Percentiles rank a stretch among this genome's conserved stretches.
Conservation (phyloP, 2,888 invertebrate species). For the Noctua janthina region DNA sequence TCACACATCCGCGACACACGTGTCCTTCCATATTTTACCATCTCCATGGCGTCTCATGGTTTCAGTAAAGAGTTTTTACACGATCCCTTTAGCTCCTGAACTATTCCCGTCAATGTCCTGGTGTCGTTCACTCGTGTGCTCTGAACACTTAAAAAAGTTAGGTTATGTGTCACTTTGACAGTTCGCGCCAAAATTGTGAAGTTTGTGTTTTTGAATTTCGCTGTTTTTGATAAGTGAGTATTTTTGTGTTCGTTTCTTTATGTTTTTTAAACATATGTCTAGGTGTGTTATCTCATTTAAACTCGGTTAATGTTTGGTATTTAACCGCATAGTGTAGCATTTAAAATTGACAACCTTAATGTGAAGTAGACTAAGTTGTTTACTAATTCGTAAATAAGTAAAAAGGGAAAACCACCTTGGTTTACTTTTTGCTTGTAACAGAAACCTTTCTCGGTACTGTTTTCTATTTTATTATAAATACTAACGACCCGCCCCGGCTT, state of each 20-base stretch:
- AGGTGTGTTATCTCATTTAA: neutral
- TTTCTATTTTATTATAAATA: neutral
- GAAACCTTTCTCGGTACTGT: neutral
- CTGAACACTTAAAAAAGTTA: conserved; percentile 68
- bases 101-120: conserved; percentile 81
- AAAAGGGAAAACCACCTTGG: neutral
- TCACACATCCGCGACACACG: conserved; percentile 17
- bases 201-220: conserved; percentile 63
- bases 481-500: too few species aligned
- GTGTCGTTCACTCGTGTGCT: conserved; percentile 78
- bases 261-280: neutral
- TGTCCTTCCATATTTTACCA: conserved; percentile 42
- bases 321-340: neutral
- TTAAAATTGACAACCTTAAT: neutral
- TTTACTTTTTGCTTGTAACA: neutral
- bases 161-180: conserved; percentile 82
- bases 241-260: conserved; percentile 30
- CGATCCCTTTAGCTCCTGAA: conserved; percentile 80
- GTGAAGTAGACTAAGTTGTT: too few species aligned
- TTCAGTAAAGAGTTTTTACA: conserved; percentile 79
- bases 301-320: neutral
- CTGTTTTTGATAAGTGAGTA: conserved; percentile 58
- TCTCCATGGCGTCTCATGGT: conserved; percentile 60
- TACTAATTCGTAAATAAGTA: neutral
- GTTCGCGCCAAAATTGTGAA: conserved; percentile 78